Conservation (phyloP, 2,888 invertebrate species). For the Neocrepidodera transversa region DNA sequence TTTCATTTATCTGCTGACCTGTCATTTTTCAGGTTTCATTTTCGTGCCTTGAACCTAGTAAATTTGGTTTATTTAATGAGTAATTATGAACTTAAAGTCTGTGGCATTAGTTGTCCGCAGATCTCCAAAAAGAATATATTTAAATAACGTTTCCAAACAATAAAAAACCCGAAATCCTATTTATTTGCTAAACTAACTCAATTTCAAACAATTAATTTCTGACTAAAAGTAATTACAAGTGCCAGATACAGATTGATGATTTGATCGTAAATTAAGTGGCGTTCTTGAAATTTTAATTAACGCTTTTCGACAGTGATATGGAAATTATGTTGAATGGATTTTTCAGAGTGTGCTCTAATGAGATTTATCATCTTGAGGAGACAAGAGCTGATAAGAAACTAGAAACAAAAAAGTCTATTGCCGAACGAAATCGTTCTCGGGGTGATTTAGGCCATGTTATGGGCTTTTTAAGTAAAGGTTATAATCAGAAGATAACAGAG, state of each 20-base stretch:
- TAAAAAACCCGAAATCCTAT: constrained; percentile 19
- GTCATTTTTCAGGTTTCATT: no score
- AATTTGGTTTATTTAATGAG: no score
- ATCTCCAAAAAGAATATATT: no score
- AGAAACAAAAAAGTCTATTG: constrained; percentile 5
- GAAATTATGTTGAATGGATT: constrained; percentile 26
- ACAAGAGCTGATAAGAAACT: not conserved
- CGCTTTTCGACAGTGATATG: constrained; percentile 20
- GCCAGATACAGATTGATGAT: constrained; percentile 30
- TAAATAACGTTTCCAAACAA: no score
- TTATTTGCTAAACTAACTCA: constrained; percentile 14
- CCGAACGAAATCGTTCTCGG: not conserved
- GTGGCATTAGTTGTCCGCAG: no score
- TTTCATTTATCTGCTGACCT: no score
- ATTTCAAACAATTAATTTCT: constrained; percentile 25
- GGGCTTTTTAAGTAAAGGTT: no score
- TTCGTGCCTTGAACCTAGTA: no score
- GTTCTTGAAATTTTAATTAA: constrained; percentile 27
- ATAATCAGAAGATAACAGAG: no score
- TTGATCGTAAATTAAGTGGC: constrained; percentile 20
- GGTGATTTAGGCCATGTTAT: not conserved
- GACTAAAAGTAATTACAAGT: constrained; percentile 28
- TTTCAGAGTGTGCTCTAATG: constrained; percentile 26
- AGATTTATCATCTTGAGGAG: constrained; percentile 19
- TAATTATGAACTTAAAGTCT: no score